phyloP scores from a whole-genome alignment of 64 coral and sea anemone species.

The Porites australiensis region DNA sequence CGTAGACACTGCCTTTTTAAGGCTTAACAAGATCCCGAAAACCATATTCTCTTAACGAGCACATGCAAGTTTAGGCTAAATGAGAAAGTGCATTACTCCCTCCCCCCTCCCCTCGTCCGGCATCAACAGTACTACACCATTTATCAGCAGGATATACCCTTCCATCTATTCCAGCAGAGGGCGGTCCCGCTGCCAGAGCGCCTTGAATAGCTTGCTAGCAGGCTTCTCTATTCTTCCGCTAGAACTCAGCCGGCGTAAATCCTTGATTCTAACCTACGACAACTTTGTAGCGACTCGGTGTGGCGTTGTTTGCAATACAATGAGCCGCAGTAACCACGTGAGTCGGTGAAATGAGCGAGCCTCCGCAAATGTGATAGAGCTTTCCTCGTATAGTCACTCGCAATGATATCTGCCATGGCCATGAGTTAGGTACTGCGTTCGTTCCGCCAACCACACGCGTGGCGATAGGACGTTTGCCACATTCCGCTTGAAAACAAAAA shows the following conservation, averaged over 20 bases:
- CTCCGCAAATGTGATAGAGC: slow-evolving; percentile 65
- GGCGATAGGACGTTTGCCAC: slow-evolving; percentile 37
- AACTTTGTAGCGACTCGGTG: slow-evolving; percentile 19
- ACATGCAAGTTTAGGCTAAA: too few relatives aligned
- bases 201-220: too few relatives aligned
- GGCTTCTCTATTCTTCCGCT: too few relatives aligned
- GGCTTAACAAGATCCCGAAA: too few relatives aligned
- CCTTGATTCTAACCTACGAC: slow-evolving; percentile 45
- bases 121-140: too few relatives aligned
- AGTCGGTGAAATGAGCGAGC: slow-evolving; percentile 68
- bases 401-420: slow-evolving; percentile 72
- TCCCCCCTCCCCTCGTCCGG: too few relatives aligned
- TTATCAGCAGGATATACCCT: too few relatives aligned
- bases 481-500: slow-evolving; percentile 22
- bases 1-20: too few relatives aligned
- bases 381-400: background rate
- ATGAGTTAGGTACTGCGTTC: slow-evolving; percentile 52
- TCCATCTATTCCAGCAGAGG: too few relatives aligned
- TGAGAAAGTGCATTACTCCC: too few relatives aligned
- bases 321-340: slow-evolving; percentile 68
- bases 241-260: background rate
- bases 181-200: too few relatives aligned
- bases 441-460: slow-evolving; percentile 40
- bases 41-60: too few relatives aligned
- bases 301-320: slow-evolving; percentile 24